phyloP scores from a whole-genome alignment of 2,888 invertebrate species.

The Mayetiola destructor region DNA sequence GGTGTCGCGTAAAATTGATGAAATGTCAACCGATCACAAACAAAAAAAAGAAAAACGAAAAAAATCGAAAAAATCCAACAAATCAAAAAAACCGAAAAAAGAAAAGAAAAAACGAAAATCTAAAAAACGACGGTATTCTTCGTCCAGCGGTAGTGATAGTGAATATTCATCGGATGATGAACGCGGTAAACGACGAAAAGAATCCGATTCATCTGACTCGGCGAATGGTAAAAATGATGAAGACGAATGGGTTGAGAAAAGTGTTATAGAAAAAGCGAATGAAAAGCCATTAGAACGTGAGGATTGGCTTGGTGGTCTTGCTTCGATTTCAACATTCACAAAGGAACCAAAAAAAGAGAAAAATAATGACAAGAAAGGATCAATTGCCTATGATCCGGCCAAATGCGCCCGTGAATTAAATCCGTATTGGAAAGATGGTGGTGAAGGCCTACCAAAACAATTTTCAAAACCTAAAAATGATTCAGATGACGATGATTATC shows the following conservation, averaged over 20 bases:
- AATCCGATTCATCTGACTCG: constrained; percentile 21
- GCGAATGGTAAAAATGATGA: constrained; percentile 25
- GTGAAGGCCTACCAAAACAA: constrained; percentile 57
- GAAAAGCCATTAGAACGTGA: constrained; percentile 40
- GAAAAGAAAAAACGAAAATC: constrained; percentile 26
- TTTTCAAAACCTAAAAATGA: constrained; percentile 35
- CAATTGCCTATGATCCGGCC: constrained; percentile 51
- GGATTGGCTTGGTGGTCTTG: constrained; percentile 60
- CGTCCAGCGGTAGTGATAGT: constrained; percentile 28
- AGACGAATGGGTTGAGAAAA: constrained; percentile 50
- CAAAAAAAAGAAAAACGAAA: constrained; percentile 22
- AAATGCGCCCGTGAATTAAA: constrained; percentile 67
- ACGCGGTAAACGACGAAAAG: constrained; percentile 15
- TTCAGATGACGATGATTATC: constrained; percentile 21
- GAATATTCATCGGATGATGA: constrained; percentile 10
- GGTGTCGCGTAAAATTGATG: constrained; percentile 23
- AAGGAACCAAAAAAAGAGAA: constrained; percentile 35
- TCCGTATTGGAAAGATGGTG: constrained; percentile 85
- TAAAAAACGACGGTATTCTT: constrained; percentile 25
- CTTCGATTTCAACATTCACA: constrained; percentile 32
- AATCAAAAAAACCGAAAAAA: constrained; percentile 34
- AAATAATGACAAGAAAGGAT: constrained; percentile 38
- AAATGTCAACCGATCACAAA: not conserved
- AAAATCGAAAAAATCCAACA: constrained; percentile 31
- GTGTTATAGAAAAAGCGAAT: constrained; percentile 18